Base-by-base conservation (phyloP, 2,797 vertebrate genomes). In the Hoplostethus atlanticus region DNA sequence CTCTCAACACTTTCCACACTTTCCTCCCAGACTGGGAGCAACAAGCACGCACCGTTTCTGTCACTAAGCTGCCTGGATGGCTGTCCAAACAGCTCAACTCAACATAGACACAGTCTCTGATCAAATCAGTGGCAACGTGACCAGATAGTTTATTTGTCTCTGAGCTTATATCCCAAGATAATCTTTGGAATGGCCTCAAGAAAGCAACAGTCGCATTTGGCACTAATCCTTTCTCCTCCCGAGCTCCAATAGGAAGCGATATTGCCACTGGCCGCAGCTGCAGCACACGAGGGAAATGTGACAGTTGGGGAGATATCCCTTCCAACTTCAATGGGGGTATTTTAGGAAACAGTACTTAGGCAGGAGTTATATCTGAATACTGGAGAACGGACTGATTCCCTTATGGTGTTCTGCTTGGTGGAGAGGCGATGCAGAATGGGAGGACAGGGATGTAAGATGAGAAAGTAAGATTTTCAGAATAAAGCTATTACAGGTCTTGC, bases 131-230 rank as follows among this genome's bases (percentile, higher is more conserved):
- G 55, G 47, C 72, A 68, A 67, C 46, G 60, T 44, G 67, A 74
- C 63, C 69, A 71, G 77, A 84, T 58, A 40, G 63, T 73, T 6
- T 72, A 25, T 86, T 85, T 87, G 68, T 86, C 81, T 80, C 77
- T 70, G 68, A 76, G 75, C 48, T 69, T 68, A 62, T 56, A 74
- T 84, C 70, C 72, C 63, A 15, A 79, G 76, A 84, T 83, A 78
- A 87, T 89, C 78, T 86, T 42, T 30, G 79, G 59, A 76, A 85
- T 60, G 50, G 77, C 68, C 73, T 79, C 58, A 71, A 77, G 71
- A 73, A 66, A 73, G 61, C 47, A 3, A 77, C 64, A 77, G 64
- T 81, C 71, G 76, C 60, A 71, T 83, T 80, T 48, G 60, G 51
- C 47, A 28, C 80, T 87, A 87, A 90, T 89, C 82, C 69, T 62